Conservation (phyloP, 2,797 vertebrate genomes). For the Labroides dimidiatus region DNA sequence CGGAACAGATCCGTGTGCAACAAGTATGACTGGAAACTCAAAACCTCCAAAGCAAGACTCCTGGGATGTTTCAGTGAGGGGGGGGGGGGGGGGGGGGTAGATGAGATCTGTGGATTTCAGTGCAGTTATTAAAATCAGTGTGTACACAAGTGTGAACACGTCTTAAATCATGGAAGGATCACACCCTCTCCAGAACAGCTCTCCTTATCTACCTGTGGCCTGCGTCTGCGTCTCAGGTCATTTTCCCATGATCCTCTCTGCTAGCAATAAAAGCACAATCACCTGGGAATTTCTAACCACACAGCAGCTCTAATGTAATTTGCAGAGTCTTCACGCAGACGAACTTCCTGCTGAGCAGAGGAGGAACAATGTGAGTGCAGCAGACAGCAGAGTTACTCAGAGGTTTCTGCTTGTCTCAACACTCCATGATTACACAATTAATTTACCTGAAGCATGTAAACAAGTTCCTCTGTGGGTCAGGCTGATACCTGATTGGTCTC, state of each 20-base stretch:
- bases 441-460: constrained; percentile 1
- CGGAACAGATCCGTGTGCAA: background rate
- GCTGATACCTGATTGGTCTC: constrained; percentile 25
- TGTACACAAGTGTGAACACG: no score
- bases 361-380: background rate
- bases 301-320: background rate
- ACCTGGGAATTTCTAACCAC: background rate
- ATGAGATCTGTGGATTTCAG: background rate
- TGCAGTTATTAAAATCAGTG: no score
- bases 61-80: background rate
- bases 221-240: background rate
- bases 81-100: no score
- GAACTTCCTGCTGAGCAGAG: background rate
- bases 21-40: background rate
- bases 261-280: no score
- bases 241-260: no score
- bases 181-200: no score
- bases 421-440: constrained; percentile 19
- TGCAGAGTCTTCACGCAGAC: background rate
- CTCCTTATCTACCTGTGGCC: background rate
- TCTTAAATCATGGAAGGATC: no score
- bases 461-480: constrained; percentile 24
- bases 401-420: constrained; percentile 9
- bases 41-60: no score
- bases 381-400: background rate